Evolutionary conservation across 2,113 vertebrate species (phyloP).

Genomic region (Caretta caretta): DNA sequence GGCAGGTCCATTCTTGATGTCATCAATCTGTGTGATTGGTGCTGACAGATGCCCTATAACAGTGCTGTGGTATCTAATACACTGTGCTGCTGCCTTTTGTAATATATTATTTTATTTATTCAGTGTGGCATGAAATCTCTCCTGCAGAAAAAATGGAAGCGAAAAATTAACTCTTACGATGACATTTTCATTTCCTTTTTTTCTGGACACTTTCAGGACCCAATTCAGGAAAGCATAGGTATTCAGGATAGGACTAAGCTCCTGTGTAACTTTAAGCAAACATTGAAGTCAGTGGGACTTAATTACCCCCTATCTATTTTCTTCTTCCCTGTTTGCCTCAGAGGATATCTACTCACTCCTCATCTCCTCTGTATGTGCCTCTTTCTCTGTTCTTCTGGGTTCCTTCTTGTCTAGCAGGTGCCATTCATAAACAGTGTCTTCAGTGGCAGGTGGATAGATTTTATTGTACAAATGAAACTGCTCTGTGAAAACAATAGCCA

Average conservation of each 20-base stretch:
- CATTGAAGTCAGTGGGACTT: fast-evolving
- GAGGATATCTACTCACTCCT: not conserved
- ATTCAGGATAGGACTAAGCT: not conserved
- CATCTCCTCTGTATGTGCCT: not conserved
- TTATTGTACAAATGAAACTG: not conserved
- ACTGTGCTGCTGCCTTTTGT: constrained; percentile 30
- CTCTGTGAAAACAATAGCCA: not conserved
- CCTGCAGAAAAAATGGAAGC: constrained; percentile 17
- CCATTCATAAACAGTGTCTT: not conserved
- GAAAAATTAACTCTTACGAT: not conserved
- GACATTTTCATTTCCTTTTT: not conserved
- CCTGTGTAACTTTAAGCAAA: fast-evolving
- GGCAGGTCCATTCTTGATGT: constrained; percentile 73
- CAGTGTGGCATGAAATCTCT: constrained; percentile 46
- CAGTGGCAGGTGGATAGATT: not conserved
- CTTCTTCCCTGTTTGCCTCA: not conserved
- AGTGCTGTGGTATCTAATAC: constrained; percentile 11
- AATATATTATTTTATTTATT: constrained; percentile 59
- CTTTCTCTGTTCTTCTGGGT: not conserved
- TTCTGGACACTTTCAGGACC: not conserved
- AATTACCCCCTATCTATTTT: not conserved
- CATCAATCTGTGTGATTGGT: constrained; percentile 66
- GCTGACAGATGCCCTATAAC: constrained; percentile 60
- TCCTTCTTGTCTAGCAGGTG: not conserved
- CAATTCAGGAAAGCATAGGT: fast-evolving